Conservation (phyloP, 2,888 invertebrate species). For the Mechanitis mazaeus region DNA sequence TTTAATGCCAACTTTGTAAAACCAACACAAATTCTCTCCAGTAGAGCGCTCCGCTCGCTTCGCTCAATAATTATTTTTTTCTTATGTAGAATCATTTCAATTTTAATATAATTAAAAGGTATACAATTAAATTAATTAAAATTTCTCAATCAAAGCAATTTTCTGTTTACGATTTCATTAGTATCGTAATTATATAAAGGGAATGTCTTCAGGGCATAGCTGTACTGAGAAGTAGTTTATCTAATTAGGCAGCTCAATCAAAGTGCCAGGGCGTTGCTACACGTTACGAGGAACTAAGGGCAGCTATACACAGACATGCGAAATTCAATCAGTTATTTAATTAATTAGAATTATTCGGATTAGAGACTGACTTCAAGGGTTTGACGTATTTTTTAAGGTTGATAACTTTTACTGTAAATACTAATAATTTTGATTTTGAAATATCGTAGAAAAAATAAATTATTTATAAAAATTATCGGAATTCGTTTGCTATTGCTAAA, state of each 20-base stretch:
- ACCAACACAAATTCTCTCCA: too few species aligned
- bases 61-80: too few species aligned
- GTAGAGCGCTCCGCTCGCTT: too few species aligned
- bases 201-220: slow-evolving; percentile 18
- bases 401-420: too few species aligned
- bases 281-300: slow-evolving; percentile 26
- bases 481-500: too few species aligned
- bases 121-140: not conserved
- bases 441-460: too few species aligned
- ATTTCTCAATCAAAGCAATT: slow-evolving; percentile 5
- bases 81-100: not conserved
- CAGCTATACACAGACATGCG: slow-evolving; percentile 13
- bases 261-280: slow-evolving; percentile 38
- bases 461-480: too few species aligned
- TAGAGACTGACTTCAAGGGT: not conserved
- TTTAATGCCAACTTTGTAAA: too few species aligned
- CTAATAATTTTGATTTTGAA: too few species aligned
- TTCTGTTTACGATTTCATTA: slow-evolving; percentile 16
- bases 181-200: slow-evolving; percentile 24
- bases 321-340: not conserved
- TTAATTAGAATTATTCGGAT: slow-evolving; percentile 1
- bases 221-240: slow-evolving; percentile 61
- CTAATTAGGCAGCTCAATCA: slow-evolving; percentile 65
- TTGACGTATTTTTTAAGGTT: not conserved
- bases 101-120: not conserved